Conservation (phyloP, 2,113 vertebrate species). For the Amphiprion percula region DNA sequence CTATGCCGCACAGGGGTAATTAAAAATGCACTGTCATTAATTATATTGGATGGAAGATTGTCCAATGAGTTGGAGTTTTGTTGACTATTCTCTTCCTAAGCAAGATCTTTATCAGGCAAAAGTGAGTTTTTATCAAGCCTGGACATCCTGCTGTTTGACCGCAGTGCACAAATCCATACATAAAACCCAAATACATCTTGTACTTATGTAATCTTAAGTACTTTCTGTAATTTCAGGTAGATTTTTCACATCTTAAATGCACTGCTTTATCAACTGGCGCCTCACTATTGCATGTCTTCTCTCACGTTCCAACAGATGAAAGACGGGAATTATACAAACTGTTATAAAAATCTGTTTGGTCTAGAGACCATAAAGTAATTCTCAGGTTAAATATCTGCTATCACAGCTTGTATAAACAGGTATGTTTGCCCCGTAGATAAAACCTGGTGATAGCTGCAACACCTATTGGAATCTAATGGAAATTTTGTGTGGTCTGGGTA, state of each 20-base stretch:
- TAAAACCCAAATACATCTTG: neutral
- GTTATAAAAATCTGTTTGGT: slow-evolving; percentile 67
- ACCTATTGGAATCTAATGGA: slow-evolving; percentile 51
- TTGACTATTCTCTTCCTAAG: slow-evolving; percentile 53
- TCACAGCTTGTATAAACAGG: slow-evolving; percentile 61
- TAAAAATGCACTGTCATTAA: slow-evolving; percentile 84
- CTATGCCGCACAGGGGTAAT: slow-evolving; percentile 77
- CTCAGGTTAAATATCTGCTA: slow-evolving; percentile 73
- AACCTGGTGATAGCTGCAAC: slow-evolving; percentile 32
- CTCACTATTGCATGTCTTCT: slow-evolving; percentile 2
- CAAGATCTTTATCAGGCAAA: slow-evolving; percentile 33
- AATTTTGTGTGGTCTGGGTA: slow-evolving; percentile 35
- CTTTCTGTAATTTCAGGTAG: slow-evolving; percentile 13
- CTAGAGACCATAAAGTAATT: slow-evolving; percentile 67
- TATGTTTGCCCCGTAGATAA: slow-evolving; percentile 56
- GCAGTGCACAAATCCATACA: neutral
- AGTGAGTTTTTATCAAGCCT: slow-evolving; percentile 36
- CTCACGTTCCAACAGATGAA: slow-evolving; percentile 36
- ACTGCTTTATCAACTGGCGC: slow-evolving; percentile 11
- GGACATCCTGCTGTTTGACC: slow-evolving; percentile 46
- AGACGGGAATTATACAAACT: slow-evolving; percentile 56
- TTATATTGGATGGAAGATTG: slow-evolving; percentile 73
- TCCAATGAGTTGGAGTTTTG: slow-evolving; percentile 70
- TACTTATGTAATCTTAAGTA: neutral
- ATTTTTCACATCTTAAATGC: neutral